phyloP scores from a whole-genome alignment of 2,888 invertebrate genomes.

The Seira ritae region DNA sequence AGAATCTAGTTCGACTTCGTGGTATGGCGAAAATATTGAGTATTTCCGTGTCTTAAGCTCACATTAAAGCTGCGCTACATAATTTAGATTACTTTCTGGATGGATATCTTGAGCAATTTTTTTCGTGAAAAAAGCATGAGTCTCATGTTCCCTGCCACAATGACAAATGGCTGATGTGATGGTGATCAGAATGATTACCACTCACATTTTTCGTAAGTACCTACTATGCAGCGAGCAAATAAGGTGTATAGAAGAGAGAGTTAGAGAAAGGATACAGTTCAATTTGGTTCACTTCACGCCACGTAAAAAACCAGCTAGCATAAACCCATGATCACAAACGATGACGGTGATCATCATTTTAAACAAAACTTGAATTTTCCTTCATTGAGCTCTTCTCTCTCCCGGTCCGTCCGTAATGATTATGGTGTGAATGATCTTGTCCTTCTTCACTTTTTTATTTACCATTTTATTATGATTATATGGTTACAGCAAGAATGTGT shows the following conservation, averaged over 20 bases:
- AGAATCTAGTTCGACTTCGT: background rate
- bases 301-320: background rate
- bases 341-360: slow-evolving; percentile 15
- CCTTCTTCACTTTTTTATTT: slow-evolving; percentile 19
- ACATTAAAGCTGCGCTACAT: no score
- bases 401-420: background rate
- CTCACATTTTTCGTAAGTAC: slow-evolving; percentile 4
- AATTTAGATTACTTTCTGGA: background rate
- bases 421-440: slow-evolving; percentile 20
- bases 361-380: slow-evolving; percentile 21
- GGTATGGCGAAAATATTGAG: background rate
- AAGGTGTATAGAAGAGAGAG: background rate
- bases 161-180: slow-evolving; percentile 56
- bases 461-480: slow-evolving; percentile 23
- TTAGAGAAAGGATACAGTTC: background rate
- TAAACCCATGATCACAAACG: slow-evolving; percentile 18
- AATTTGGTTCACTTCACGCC: background rate
- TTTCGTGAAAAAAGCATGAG: slow-evolving; percentile 10
- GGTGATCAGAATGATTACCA: slow-evolving; percentile 19
- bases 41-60: background rate
- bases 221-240: no score
- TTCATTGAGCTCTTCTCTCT: slow-evolving; percentile 11
- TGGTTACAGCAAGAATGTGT: slow-evolving; percentile 2
- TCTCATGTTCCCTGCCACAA: slow-evolving; percentile 59
- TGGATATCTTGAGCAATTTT: slow-evolving; percentile 1